Percentiles rank a stretch among this genome's conserved stretches.
Evolutionary conservation across 1,140 invertebrate species (phyloP).

Genomic region (Calephelis virginiensis): DNA sequence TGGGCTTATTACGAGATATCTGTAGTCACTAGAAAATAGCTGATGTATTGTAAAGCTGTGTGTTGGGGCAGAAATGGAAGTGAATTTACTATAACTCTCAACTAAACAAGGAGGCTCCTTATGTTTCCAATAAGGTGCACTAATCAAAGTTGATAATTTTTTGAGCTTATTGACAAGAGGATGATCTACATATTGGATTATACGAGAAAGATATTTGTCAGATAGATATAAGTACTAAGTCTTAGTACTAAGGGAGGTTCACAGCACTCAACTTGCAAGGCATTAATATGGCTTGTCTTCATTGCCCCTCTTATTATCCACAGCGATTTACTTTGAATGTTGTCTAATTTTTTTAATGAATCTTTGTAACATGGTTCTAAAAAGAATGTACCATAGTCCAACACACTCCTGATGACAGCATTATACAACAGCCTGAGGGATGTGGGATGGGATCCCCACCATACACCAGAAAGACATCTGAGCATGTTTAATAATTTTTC

Average conservation of each 20-base stretch:
- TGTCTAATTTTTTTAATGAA: no score
- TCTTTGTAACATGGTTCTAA: no score
- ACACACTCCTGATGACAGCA: no score
- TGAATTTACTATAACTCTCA: not conserved
- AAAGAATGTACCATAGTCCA: no score
- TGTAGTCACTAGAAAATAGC: not conserved
- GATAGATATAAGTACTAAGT: constrained; percentile 4
- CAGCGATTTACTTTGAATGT: no score
- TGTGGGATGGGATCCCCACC: no score
- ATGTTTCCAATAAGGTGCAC: not conserved
- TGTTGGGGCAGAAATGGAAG: not conserved
- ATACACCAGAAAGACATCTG: no score
- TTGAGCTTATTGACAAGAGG: not conserved
- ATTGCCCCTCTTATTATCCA: no score
- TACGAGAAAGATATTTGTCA: not conserved
- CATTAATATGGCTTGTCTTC: no score
- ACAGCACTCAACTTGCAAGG: no score
- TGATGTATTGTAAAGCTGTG: not conserved
- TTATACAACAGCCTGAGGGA: no score
- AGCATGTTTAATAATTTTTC: no score
- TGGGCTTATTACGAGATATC: not conserved
- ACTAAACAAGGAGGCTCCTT: not conserved
- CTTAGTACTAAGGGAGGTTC: not conserved
- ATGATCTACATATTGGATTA: not conserved
- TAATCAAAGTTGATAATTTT: not conserved